Evolutionary conservation across 2,888 invertebrate genomes (phyloP).

Genomic region (Uropetala carovei): DNA sequence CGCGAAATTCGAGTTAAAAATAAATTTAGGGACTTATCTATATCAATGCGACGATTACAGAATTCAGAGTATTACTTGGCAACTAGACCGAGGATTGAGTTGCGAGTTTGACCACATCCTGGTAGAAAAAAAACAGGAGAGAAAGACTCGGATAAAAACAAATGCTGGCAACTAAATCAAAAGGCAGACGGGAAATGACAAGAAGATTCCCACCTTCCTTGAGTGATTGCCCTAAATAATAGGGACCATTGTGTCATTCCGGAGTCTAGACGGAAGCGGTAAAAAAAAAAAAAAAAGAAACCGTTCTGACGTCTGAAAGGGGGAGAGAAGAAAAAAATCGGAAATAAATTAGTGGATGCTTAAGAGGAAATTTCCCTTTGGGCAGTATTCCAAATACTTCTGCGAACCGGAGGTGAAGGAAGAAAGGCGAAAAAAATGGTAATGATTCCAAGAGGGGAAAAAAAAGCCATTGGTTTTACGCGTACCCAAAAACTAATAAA

Average conservation of each 20-base stretch:
- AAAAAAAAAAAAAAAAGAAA: too few species aligned
- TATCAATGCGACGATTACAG: too few species aligned
- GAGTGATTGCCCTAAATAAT: conserved; percentile 36
- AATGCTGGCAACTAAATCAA: conserved; percentile 37
- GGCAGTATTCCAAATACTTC: too few species aligned
- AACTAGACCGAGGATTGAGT: too few species aligned
- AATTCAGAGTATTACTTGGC: too few species aligned
- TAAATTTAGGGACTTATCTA: too few species aligned
- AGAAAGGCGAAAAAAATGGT: not conserved
- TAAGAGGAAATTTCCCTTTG: not conserved
- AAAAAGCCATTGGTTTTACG: too few species aligned
- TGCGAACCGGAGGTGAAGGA: not conserved
- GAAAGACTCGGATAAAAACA: not conserved
- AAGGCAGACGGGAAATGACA: conserved; percentile 1
- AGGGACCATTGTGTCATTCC: conserved; percentile 31
- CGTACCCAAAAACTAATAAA: too few species aligned
- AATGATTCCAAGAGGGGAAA: not conserved
- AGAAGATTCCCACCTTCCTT: conserved; percentile 16
- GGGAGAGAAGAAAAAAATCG: not conserved
- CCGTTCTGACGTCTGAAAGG: not conserved
- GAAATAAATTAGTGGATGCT: not conserved
- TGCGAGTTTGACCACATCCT: too few species aligned
- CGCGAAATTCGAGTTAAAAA: too few species aligned
- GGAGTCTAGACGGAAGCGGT: conserved; percentile 1
- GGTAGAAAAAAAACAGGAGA: not conserved